Evolutionary conservation across 2,113 vertebrate genomes (phyloP), one percentile per base, ranked within the genome.

Genomic region (Hydropotes inermis): DNA sequence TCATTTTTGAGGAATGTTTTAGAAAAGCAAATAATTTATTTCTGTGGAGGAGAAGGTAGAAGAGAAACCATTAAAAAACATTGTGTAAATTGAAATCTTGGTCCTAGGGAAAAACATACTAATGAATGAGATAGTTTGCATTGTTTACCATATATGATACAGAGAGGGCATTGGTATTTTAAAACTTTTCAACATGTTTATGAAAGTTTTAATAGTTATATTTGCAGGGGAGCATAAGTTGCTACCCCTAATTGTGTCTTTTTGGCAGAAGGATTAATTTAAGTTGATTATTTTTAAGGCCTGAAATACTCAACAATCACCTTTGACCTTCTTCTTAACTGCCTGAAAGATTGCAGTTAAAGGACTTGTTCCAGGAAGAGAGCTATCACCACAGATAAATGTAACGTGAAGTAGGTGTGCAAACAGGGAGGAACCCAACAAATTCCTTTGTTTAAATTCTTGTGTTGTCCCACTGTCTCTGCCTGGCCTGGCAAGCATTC

Each of bases 1-100:
- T 97, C 89, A 95, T 52, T 89, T 83, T 74, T 89, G 39, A 97
- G 78, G 93, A 97, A 97, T 97, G 96, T 28, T 86, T 81, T 96
- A 85, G 78, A 86, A 96, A 94, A 96, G n/a, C 50, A 92, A 95
- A 28, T 36, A 55, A 76, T 95, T 94, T 92, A 88, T 94, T 83
- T 89, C 64, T 50, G 76, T n/a, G 52, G 2, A 39, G 25, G 74
- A 89, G 97, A 89, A 86, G 15, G 17, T 47, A 64, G 21, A 84
- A 84, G 95, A 91, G 54, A 92, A 96, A 94, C 92, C 60, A 64
- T 88, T 50, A 70, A 58, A 45, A n/a, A 87, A 60, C 17, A 74
- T 2, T 43, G 5, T 57, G 13, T 39, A 78, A 60, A 85, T 70
- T 61, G 45, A 94, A 97, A 92, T 61, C 36, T 58, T 25, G 4